Base-by-base conservation (phyloP, 2,113 vertebrate genomes). In the Apodemus sylvaticus region DNA sequence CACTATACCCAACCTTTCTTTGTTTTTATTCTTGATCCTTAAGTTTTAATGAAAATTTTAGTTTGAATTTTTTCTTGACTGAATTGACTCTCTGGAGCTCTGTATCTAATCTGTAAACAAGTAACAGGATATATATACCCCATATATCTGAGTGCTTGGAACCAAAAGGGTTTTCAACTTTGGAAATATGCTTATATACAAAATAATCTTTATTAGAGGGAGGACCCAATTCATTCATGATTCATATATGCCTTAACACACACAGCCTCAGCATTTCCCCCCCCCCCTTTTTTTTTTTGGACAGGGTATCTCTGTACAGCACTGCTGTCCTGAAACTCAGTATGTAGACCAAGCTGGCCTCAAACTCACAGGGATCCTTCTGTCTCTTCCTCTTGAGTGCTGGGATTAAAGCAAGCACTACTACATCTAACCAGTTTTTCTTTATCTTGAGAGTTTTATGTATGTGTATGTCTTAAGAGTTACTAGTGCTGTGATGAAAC, bases 71-170 rank as follows among this genome's bases (percentile, higher is more conserved):
- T 66, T 66, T 20, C 34, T 86, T 73, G 92, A 74, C 29, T 71
- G 51, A 3, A 36, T 78, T 78, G 20, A 89, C 62, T 92, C 39
- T 34, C n/a, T 92, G 1, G 36, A 82, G 53, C 53, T 42, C 60
- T 31, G 60, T 48, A 9, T 77, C 81, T 74, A 93, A 85, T 68
- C 13, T 85, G 76, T 91, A 90, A 94, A 88, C n/a, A 83, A 92
- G 20, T 86, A 77, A 68, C 1, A 78, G 29, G 19, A 4, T 70
- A n/a, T 42, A 16, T 70, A 58, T 24, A 48, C 45, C 29, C 39
- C n/a, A 53, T 17, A 53, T 17, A 45, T n/a, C 2, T 66, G 58
- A 55, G 58, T 60, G 48, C 48, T 58, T 70, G 42, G 29, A 13
- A 36, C 62, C 62, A 79, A 26, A 70, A n/a, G 13, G 70, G 14